Evolutionary conservation across 2,113 vertebrate genomes (phyloP).

Genomic region (Pachypanchax playfairii): DNA sequence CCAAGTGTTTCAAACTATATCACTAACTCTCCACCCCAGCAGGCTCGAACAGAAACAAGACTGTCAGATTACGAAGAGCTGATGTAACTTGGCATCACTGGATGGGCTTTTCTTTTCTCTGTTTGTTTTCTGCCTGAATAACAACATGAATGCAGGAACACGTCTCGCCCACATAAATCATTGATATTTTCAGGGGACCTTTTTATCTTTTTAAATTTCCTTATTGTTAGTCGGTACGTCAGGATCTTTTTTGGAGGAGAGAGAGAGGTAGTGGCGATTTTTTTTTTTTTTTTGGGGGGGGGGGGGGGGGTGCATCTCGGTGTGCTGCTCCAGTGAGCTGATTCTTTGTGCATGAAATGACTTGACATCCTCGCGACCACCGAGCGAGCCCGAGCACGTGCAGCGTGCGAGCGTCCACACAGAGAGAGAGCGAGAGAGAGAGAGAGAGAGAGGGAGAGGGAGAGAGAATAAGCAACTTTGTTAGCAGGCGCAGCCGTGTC

Average conservation of each 20-base stretch:
- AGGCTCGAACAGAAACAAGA: constrained; percentile 5
- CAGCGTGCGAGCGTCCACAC: constrained; percentile 3
- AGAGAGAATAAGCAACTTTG: constrained; percentile 69
- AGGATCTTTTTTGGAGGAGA: constrained; percentile 45
- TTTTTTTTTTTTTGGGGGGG: no score
- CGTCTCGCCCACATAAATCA: constrained; percentile 35
- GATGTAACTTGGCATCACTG: constrained; percentile 31
- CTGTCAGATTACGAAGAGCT: constrained; percentile 43
- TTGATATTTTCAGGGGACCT: constrained; percentile 46
- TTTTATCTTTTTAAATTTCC: constrained; percentile 2
- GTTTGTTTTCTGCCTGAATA: constrained; percentile 45
- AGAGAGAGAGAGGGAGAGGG: constrained; percentile 40
- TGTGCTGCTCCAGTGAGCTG: constrained; percentile 60
- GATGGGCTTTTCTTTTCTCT: no score
- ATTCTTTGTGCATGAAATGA: constrained; percentile 73
- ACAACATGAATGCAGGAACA: constrained; percentile 18
- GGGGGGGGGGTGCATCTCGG: constrained; percentile 28
- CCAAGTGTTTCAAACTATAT: not conserved
- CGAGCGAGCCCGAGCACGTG: constrained; percentile 17
- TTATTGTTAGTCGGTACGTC: constrained; percentile 59
- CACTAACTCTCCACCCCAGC: not conserved
- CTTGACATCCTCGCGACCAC: constrained; percentile 67
- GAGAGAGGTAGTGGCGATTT: no score
- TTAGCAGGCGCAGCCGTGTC: constrained; percentile 62
- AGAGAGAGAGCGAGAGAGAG: constrained; percentile 25